Evolutionary conservation across 2,113 vertebrate genomes (phyloP), one percentile per base, ranked within the genome.

Genomic region (Plotosus lineatus): DNA sequence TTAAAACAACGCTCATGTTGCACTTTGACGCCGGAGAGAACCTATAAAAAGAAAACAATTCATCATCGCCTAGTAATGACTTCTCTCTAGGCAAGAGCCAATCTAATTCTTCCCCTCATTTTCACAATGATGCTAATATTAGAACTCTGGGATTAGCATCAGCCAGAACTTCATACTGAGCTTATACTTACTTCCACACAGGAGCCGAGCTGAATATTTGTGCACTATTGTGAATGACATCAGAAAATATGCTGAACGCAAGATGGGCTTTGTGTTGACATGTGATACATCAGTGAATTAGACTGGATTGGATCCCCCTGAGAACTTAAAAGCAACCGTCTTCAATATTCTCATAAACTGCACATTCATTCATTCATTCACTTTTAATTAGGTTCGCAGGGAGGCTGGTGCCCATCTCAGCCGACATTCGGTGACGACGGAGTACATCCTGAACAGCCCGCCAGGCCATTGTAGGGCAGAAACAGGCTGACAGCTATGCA

Each of bases 1-100:
- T 61, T 19, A 79, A 40, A 12, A 71, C 5, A 5, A 72, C 12
- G n/a, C 50, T 36, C 84, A 84, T 87, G 56, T 28, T 82, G 81
- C 12, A 63, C 50, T 50, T 8, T 69, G 50, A 68, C 66, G 75
- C 44, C 26, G 15, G 53, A 77, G 69, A 23, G 46, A 56, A 79
- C 75, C 83, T 72, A 56, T 19, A 55, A 66, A 78, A 61, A 75
- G 42, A n/a, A 36, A 74, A 72, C 26, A 15, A 58, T 65, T 56
- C 21, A 48, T 66, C 21, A 75, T n/a, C 15, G 10, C 51, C 33
- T 75, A 1, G 17, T 6, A 60, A 23, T 28, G 28, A 33, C 9
- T 31, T 56, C 44, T 4, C 42, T 46, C 17, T 36, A 33, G 4
- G 26, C 44, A 50, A 21, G 26, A 33, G 1, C 26, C 2, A 3